Base-by-base conservation (phyloP, 2,797 vertebrate species). In the Coregonus suidteri region DNA sequence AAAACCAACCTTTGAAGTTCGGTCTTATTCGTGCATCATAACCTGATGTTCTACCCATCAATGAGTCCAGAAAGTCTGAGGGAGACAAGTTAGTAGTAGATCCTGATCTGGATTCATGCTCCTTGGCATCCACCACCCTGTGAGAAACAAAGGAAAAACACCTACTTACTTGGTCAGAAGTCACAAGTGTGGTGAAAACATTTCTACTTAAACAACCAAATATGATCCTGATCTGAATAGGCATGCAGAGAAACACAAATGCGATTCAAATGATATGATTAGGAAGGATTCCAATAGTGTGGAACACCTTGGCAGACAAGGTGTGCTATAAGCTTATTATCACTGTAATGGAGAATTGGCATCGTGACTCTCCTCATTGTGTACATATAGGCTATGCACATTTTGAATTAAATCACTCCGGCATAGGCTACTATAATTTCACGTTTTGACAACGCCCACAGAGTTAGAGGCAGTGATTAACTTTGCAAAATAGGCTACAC, bases 31-130 rank as follows among this genome's bases (percentile, higher is more conserved):
- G 95, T 84, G 98, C 98, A 87, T 99, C 98, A 82, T 99, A 99
- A 72, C 97, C 98, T 0, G 97, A 99, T 78, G 98, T 99, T 87
- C 95, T 96, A 88, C 98, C 98, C 98, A 99, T 99, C 87, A 99
- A 94, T 88, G 98, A 98, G 90, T 99, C 98, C 94, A 99, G 95
- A 94, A 99, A 99, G 94, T 99, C 98, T 80, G 98, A 99, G 78
- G 98, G 98, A 90, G 97, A 99, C 93, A 99, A 93, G 86, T 95
- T 95, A 91, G 96, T 94, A 76, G 95, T 92, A 85, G 96, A 95
- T 85, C 79, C 74, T 30, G 96, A 94, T 92, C 96, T 97, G 92
- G 95, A 94, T 90, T 98, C 97, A 92, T 96, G 94, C 93, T 99
- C 98, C 94, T 98, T 98, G 91, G 96, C 97, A 90, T 95, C 93